A percentile compares a stretch with the other conserved stretches of the same genome.
Evolutionary conservation across 2,888 invertebrate genomes (phyloP).

Genomic region (Euspilapteryx auroguttella): DNA sequence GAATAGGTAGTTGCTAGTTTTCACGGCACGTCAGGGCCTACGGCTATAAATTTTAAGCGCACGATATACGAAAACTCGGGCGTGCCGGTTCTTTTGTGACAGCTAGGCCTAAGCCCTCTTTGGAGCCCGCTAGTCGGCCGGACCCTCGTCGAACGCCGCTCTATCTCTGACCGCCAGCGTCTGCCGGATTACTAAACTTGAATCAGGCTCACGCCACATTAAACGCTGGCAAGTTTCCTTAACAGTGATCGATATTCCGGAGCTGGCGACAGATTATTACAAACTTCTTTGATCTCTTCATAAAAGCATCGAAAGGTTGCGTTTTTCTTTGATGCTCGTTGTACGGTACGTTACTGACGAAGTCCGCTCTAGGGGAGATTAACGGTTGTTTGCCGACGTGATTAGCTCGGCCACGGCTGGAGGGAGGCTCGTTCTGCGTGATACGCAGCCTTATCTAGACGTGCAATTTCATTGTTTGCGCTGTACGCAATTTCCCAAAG

Average conservation of each 20-base stretch:
- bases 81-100: constrained; percentile 17
- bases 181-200: constrained; percentile 39
- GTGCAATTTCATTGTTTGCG: constrained; percentile 49
- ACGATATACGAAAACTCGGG: no score
- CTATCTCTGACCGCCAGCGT: constrained; percentile 39
- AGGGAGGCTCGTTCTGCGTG: constrained; percentile 14
- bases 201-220: constrained; percentile 19
- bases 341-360: constrained; percentile 1
- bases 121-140: constrained; percentile 18
- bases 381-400: constrained; percentile 4
- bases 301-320: no score
- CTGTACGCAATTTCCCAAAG: constrained; percentile 47
- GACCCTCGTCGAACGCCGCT: constrained; percentile 31
- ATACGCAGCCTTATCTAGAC: constrained; percentile 36
- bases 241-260: no score
- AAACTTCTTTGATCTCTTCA: no score
- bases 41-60: no score
- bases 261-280: no score
- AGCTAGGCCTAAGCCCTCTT: constrained; percentile 22
- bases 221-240: no score
- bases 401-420: constrained; percentile 5
- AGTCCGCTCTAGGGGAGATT: constrained; percentile 2
- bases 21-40: no score
- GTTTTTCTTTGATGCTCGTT: no score
- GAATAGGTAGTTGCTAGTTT: no score